Evolutionary conservation across 2,888 invertebrate genomes (phyloP).

Genomic region (Orchesella flavescens): DNA sequence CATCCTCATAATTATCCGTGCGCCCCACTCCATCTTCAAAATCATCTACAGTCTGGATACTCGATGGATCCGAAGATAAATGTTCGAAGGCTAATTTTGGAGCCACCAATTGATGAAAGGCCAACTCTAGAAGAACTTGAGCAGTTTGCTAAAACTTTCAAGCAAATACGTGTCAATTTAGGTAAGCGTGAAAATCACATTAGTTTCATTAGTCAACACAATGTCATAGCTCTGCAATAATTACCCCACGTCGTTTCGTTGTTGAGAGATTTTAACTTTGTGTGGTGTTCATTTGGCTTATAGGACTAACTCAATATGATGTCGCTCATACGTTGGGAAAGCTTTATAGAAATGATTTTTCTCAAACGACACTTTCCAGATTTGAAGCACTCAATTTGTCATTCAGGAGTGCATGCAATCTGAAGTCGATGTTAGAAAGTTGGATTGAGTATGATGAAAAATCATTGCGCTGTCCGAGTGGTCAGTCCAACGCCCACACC

Average conservation of each 20-base stretch:
- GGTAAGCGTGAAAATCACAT: constrained; percentile 77
- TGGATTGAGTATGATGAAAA: constrained; percentile 97
- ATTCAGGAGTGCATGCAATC: constrained; percentile 99
- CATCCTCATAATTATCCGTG: constrained; percentile 73
- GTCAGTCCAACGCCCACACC: constrained; percentile 82
- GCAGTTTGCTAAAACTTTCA: too few relatives aligned
- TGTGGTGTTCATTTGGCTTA: constrained; percentile 70
- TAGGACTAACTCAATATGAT: constrained; percentile 98
- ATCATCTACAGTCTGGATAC: constrained; percentile 70
- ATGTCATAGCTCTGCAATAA: not conserved
- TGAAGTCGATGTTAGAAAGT: constrained; percentile 96
- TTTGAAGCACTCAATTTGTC: constrained; percentile 98
- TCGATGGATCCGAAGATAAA: constrained; percentile 72
- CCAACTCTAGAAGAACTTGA: constrained; percentile 93
- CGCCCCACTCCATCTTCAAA: constrained; percentile 65
- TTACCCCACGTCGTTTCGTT: too few relatives aligned
- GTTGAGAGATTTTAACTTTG: too few relatives aligned
- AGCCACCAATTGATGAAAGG: too few relatives aligned
- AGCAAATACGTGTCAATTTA: constrained; percentile 95
- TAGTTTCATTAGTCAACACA: too few relatives aligned
- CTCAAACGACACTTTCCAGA: constrained; percentile 98
- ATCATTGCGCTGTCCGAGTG: constrained; percentile 82
- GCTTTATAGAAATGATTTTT: constrained; percentile 98
- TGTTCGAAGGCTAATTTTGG: constrained; percentile 76
- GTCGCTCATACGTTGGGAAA: constrained; percentile 99